phyloP scores from a whole-genome alignment of 2,797 vertebrate genomes.

The Scolopax rusticola region DNA sequence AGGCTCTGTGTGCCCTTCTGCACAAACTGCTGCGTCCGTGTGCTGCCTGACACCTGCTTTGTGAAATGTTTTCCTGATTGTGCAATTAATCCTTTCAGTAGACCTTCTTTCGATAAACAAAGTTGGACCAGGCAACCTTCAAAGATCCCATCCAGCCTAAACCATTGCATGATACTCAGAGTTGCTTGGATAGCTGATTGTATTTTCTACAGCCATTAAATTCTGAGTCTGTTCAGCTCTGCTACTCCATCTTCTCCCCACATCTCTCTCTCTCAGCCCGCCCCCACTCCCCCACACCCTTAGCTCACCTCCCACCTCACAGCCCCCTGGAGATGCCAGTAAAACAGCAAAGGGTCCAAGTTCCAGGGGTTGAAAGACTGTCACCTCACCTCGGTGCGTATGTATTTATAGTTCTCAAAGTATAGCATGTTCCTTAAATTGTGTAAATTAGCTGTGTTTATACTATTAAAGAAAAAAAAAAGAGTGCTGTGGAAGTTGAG shows the following conservation, averaged over 20 bases:
- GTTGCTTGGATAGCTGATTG: background rate
- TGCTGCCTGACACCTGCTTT: background rate
- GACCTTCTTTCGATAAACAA: background rate
- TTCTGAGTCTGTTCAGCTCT: background rate
- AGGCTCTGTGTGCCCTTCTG: background rate
- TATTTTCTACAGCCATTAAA: background rate
- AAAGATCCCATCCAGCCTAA: background rate
- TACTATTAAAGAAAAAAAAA: background rate
- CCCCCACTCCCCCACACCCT: fast-evolving
- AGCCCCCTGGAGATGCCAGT: background rate
- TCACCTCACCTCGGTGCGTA: background rate
- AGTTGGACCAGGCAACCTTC: background rate
- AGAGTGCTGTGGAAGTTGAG: background rate
- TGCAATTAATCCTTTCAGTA: background rate
- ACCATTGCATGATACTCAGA: background rate
- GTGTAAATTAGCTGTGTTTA: background rate
- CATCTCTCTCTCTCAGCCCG: background rate
- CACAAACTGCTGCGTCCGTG: background rate
- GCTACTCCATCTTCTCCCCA: background rate
- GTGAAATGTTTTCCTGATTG: background rate
- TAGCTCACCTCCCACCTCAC: background rate
- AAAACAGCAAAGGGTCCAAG: background rate
- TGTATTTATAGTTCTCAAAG: background rate
- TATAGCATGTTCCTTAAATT: background rate
- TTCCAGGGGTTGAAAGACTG: background rate